phyloP scores from a whole-genome alignment of 2,888 invertebrate species.

The Neelides folsomi region DNA sequence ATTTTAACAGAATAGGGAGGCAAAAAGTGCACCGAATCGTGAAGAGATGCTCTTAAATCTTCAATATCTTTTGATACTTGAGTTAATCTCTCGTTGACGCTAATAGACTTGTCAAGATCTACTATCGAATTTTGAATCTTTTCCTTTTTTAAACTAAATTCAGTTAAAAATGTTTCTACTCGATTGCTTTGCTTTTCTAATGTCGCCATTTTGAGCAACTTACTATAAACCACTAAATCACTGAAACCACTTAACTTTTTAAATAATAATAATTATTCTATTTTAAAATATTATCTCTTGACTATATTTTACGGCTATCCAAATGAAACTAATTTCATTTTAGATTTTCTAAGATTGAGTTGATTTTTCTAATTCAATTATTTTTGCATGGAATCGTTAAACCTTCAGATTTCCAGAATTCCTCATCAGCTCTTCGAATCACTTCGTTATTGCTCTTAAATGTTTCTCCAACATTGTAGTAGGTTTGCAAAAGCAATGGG shows the following conservation, averaged over 20 bases:
- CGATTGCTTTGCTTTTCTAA: constrained; percentile 12
- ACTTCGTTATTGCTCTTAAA: constrained; percentile 9
- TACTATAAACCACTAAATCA: too few relatives aligned
- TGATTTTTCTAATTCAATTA: background rate
- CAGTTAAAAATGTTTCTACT: constrained; percentile 24
- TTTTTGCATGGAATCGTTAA: background rate
- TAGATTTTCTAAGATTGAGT: too few relatives aligned
- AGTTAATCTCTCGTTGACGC: constrained; percentile 44
- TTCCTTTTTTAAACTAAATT: constrained; percentile 20
- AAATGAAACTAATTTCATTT: too few relatives aligned
- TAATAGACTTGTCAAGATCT: constrained; percentile 22
- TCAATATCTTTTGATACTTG: constrained; percentile 57
- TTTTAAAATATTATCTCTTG: too few relatives aligned
- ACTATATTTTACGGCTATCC: too few relatives aligned
- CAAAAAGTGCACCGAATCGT: constrained; percentile 64
- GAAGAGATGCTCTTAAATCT: constrained; percentile 61
- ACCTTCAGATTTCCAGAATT: constrained; percentile 13
- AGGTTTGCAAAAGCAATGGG: constrained; percentile 23
- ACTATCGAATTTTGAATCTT: constrained; percentile 46
- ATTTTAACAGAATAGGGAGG: constrained; percentile 62
- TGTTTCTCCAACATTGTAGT: constrained; percentile 25
- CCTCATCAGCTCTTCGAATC: constrained; percentile 16
- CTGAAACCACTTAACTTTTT: too few relatives aligned
- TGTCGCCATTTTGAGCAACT: too few relatives aligned
- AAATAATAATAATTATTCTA: too few relatives aligned